Evolutionary conservation across 2,888 invertebrate species (phyloP), one percentile per base, ranked within the genome.

Genomic region (Liodrosophila aerea): DNA sequence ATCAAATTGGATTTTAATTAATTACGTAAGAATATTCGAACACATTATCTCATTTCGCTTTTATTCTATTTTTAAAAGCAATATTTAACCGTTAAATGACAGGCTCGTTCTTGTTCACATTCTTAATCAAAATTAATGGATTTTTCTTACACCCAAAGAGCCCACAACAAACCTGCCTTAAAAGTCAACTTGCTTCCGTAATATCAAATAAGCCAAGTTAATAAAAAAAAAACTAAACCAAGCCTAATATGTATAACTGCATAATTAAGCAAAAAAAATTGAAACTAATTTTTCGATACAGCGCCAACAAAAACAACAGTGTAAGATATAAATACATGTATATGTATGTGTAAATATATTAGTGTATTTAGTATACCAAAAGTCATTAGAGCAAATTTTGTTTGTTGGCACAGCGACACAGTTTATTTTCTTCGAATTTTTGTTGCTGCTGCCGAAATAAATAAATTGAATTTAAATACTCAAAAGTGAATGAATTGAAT

Each of bases 111-210:
- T 51, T 51, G 58, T 44, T 56, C 8, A 61, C 7, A 44, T 33
- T 53, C 47, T 51, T 51, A 62, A 47, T 56, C 7, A 61, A 59
- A 16, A 16, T 31, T 40, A 52, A 39, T 47, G 15, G 15, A 56
- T 36, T 53, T 47, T 54, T 47, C 44, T 53, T 45, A 29, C 13
- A 29, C 37, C 49, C 41, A 31, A 29, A 33, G 34, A 52, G 29
- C 41, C 59, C 59, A 34, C 34, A 22, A 40, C 15, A 33, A 47
- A 53, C 57, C 61, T 22, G 44, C 85, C 85, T 61, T 78, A 73
- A 64, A 83, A 62, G 80, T 36, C 64, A 80, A 71, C 65, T 47
- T 67, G 80, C 85, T 81, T 81, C 80, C 80, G 85, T 80, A 71
- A 70, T 63, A 60, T 56, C 59, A 67, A 75, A 61, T 57, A 62